A percentile compares a stretch with the other conserved stretches of the same genome.
phyloP scores from a whole-genome alignment of 2,888 invertebrate genomes.

The Meteorus colon region DNA sequence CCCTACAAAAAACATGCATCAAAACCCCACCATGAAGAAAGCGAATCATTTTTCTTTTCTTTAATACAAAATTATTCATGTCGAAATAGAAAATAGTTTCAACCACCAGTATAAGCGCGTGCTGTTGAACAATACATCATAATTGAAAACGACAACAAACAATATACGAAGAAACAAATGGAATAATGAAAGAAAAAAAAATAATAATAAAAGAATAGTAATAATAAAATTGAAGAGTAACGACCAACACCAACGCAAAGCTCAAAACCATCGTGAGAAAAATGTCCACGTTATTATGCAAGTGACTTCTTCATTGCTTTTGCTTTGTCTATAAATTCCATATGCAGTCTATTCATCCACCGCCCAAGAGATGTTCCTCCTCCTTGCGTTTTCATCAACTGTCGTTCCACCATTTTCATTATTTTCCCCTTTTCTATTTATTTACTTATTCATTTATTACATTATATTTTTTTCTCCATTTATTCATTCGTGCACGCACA shows the following conservation, averaged over 20 bases:
- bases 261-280: conserved; percentile 54
- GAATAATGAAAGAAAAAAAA: conserved; percentile 25
- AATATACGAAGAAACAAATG: neutral
- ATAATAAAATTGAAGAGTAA: conserved; percentile 1
- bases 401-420: conserved; percentile 17
- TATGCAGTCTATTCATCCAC: neutral
- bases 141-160: neutral
- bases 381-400: neutral
- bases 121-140: conserved; percentile 32
- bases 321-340: neutral
- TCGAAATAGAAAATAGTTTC: neutral
- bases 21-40: too few relatives aligned
- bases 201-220: conserved; percentile 12
- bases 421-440: conserved; percentile 30
- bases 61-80: neutral
- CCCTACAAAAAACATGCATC: too few relatives aligned
- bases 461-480: conserved; percentile 41
- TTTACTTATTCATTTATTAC: conserved; percentile 41
- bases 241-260: conserved; percentile 32
- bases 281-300: conserved; percentile 52
- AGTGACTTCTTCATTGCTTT: conserved; percentile 50
- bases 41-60: too few relatives aligned
- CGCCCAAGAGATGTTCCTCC: conserved; percentile 8
- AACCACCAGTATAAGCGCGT: neutral
- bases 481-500: conserved; percentile 35